Conservation (phyloP, 2,797 vertebrate species). For the Acridotheres tristis region DNA sequence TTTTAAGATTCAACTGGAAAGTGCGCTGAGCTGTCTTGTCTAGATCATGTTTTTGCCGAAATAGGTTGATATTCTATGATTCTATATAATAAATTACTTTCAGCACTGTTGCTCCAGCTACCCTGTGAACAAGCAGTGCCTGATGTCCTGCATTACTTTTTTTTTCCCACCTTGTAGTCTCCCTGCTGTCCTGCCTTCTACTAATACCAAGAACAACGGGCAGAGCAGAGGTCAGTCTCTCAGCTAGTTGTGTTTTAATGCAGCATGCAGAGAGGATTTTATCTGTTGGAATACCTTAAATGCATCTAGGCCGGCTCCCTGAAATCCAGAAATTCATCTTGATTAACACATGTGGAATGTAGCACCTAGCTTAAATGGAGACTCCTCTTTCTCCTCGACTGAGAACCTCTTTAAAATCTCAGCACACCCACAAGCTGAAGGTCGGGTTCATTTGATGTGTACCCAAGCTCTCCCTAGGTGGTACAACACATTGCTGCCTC, state of each 20-base stretch:
- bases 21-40: background rate
- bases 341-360: background rate
- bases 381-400: background rate
- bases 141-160: background rate
- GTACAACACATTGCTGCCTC: background rate
- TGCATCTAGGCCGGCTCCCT: background rate
- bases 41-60: background rate
- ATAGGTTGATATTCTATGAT: background rate
- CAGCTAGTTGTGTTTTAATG: background rate
- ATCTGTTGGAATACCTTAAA: background rate
- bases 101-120: background rate
- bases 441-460: background rate
- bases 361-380: background rate
- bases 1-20: background rate
- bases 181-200: background rate
- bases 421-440: background rate
- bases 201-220: background rate
- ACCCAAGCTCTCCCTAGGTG: slow-evolving; percentile 11
- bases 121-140: too few relatives aligned
- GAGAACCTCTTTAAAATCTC: background rate
- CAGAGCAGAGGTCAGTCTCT: background rate
- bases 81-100: background rate
- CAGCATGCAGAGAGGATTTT: background rate
- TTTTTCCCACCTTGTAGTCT: background rate
- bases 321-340: background rate